phyloP scores from a whole-genome alignment of 1,140 invertebrate genomes.

The Tetramorium alpestre region DNA sequence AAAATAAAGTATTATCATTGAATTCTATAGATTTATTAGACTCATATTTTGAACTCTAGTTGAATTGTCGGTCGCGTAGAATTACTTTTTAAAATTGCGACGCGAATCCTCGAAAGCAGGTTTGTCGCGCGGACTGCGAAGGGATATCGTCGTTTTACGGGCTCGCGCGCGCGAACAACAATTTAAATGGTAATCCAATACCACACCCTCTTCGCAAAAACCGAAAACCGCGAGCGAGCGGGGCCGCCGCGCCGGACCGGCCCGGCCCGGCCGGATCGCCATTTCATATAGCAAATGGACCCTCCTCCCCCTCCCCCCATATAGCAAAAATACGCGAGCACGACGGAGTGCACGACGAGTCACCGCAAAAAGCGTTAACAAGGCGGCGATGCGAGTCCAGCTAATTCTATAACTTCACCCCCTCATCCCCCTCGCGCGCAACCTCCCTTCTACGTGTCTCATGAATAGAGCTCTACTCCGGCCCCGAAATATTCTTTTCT shows the following conservation, averaged over 20 bases:
- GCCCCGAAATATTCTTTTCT: conserved; percentile 16
- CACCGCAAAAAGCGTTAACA: conserved; percentile 82
- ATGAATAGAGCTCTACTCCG: not conserved
- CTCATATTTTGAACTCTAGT: not conserved
- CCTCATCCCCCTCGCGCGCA: not conserved
- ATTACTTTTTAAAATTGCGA: not conserved
- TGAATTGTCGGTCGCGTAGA: not conserved
- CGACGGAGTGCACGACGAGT: conserved; percentile 29
- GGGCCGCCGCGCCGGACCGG: not conserved
- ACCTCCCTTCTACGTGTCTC: not conserved
- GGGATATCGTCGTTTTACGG: conserved; percentile 28
- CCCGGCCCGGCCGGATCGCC: conserved; percentile 3
- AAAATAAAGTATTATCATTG: too few species aligned
- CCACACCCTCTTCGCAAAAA: conserved; percentile 83
- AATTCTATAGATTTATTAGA: not conserved
- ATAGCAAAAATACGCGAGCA: conserved; percentile 58
- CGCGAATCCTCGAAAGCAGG: not conserved
- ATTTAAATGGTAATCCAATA: conserved; percentile 85
- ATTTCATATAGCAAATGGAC: not conserved
- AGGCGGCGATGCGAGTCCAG: conserved; percentile 69
- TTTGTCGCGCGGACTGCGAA: conserved; percentile 46
- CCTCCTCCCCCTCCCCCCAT: not conserved
- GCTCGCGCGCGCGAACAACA: conserved; percentile 71
- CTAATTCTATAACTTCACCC: conserved; percentile 70
- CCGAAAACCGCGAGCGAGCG: conserved; percentile 64